Evolutionary conservation across 2,888 invertebrate species (phyloP).

Genomic region (Drosophila robusta): DNA sequence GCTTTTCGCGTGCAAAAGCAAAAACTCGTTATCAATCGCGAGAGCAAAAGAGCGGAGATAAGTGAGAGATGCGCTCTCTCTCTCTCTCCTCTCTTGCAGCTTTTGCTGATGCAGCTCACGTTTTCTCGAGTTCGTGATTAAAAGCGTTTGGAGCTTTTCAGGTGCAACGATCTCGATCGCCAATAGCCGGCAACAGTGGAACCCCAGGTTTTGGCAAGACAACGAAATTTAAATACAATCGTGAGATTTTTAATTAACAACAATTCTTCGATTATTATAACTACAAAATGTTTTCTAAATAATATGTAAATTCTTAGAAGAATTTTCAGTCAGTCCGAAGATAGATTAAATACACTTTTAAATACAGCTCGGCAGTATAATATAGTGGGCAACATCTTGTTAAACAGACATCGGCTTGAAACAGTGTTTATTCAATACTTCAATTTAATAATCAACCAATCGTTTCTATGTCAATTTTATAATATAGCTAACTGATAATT

Average conservation of each 20-base stretch:
- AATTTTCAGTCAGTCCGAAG: too few species aligned
- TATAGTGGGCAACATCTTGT: too few species aligned
- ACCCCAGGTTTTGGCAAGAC: not conserved
- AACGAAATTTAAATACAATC: not conserved
- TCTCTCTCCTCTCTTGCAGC: not conserved
- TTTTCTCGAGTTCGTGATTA: slow-evolving; percentile 25
- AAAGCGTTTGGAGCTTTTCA: slow-evolving; percentile 28
- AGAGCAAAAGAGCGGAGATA: slow-evolving; percentile 12
- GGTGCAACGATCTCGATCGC: slow-evolving; percentile 37
- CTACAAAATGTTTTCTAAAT: too few species aligned
- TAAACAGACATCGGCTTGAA: too few species aligned
- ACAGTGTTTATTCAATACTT: too few species aligned
- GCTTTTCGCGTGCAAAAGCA: slow-evolving; percentile 51
- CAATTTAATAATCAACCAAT: too few species aligned
- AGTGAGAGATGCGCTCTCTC: slow-evolving; percentile 3
- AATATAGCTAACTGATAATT: too few species aligned
- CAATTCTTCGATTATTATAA: not conserved
- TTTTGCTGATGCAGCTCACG: slow-evolving; percentile 33
- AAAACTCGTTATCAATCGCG: slow-evolving; percentile 67
- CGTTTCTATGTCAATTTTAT: too few species aligned
- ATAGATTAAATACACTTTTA: too few species aligned
- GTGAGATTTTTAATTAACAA: not conserved
- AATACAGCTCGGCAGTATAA: too few species aligned
- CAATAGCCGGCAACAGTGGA: slow-evolving; percentile 12
- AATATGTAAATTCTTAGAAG: too few species aligned